Percentiles rank a stretch among this genome's conserved stretches.
Evolutionary conservation across 2,888 invertebrate genomes (phyloP).

Genomic region (Hydrotaea cyrtoneurina): DNA sequence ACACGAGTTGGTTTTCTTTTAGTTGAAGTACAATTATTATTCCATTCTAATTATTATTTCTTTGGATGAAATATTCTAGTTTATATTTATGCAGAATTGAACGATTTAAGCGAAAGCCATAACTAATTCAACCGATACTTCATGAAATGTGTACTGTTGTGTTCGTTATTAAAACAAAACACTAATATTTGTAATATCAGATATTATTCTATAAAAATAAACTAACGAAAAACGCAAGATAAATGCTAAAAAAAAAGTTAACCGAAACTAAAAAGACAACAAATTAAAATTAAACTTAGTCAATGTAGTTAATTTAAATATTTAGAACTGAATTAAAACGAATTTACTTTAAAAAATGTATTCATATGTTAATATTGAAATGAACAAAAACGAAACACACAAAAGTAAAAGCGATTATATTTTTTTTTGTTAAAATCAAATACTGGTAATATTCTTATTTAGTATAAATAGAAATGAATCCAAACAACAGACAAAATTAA

Average conservation of each 20-base stretch:
- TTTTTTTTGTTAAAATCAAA: constrained; percentile 24
- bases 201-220: constrained; percentile 72
- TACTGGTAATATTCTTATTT: constrained; percentile 25
- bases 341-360: constrained; percentile 79
- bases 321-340: constrained; percentile 79
- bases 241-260: neutral
- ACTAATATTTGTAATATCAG: neutral
- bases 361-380: constrained; percentile 72
- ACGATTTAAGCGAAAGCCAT: no score
- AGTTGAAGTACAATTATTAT: no score
- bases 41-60: no score
- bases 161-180: no score
- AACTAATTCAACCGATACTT: no score
- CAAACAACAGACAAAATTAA: neutral
- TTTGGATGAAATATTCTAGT: no score
- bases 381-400: constrained; percentile 40
- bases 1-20: no score
- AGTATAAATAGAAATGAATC: neutral
- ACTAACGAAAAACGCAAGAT: constrained; percentile 60
- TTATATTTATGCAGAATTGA: no score
- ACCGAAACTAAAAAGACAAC: constrained; percentile 44
- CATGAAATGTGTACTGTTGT: no score
- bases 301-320: constrained; percentile 50
- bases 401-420: constrained; percentile 8
- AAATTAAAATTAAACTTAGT: constrained; percentile 50